Percentiles rank a stretch among this genome's conserved stretches.
These are phyloP conservation scores for Panonychus citri DNA, from an alignment of 1,140 invertebrate species.

Conservation along the genomic window DNA sequence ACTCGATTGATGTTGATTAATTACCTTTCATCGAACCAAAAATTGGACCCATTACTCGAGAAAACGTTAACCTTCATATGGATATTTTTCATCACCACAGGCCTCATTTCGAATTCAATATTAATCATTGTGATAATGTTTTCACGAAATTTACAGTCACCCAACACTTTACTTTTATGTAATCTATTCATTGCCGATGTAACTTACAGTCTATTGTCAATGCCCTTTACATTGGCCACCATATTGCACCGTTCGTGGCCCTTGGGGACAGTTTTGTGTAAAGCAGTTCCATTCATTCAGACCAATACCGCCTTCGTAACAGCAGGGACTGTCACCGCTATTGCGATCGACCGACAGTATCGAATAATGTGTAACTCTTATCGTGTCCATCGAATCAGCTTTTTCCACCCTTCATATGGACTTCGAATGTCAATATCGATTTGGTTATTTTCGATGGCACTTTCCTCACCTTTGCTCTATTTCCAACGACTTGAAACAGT, in stretches of 20 bases:
- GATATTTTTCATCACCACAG: too few relatives aligned
- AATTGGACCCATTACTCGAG: too few relatives aligned
- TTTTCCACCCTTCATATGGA: not conserved
- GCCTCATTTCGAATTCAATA: too few relatives aligned
- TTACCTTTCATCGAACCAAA: too few relatives aligned
- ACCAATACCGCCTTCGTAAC: constrained; percentile 36
- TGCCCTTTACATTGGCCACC: constrained; percentile 30
- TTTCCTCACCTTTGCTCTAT: constrained; percentile 27
- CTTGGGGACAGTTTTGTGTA: constrained; percentile 28
- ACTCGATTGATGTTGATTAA: too few relatives aligned
- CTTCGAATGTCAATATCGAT: constrained; percentile 16
- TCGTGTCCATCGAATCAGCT: constrained; percentile 14
- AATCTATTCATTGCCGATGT: constrained; percentile 35
- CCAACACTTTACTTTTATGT: constrained; percentile 11
- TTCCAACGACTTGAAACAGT: constrained; percentile 24
- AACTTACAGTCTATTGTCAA: constrained; percentile 30
- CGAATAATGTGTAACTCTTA: constrained; percentile 24
- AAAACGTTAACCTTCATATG: too few relatives aligned
- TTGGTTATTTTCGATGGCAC: constrained; percentile 29
- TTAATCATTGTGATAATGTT: too few relatives aligned
- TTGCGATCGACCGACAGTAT: constrained; percentile 31
- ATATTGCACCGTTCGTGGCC: constrained; percentile 22
- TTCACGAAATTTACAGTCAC: too few relatives aligned
- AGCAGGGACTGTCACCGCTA: constrained; percentile 34
- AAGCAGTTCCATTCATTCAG: constrained; percentile 31